phyloP scores from a whole-genome alignment of 2,113 vertebrate genomes.

The Pogona vitticeps region DNA sequence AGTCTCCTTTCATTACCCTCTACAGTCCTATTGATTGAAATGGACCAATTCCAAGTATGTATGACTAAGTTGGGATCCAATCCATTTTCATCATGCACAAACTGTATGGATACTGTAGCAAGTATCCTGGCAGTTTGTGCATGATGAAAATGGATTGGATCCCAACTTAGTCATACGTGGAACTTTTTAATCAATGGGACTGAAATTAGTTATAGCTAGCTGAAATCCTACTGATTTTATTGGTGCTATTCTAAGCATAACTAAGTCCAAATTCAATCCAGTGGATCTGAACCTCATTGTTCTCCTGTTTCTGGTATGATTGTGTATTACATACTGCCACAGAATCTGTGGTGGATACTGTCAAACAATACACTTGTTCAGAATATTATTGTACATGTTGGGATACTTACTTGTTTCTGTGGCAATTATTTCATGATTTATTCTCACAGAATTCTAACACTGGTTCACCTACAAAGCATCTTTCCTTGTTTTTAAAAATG shows the following conservation, averaged over 20 bases:
- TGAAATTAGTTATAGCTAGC: background rate
- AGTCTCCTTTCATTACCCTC: no score
- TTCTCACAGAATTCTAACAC: background rate
- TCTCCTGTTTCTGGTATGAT: background rate
- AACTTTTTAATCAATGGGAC: background rate
- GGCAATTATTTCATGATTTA: accelerated
- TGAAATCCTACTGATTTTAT: background rate
- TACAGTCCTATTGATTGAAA: no score
- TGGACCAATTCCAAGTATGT: no score
- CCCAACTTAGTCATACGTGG: background rate
- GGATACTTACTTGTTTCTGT: background rate
- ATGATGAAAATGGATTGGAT: background rate
- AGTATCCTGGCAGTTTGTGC: no score
- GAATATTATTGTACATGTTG: background rate
- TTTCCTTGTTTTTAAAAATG: background rate
- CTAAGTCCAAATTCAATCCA: background rate
- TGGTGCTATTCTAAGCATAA: background rate
- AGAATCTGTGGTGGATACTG: background rate
- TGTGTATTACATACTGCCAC: background rate
- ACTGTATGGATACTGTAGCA: no score
- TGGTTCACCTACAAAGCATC: background rate
- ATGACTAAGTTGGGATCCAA: no score
- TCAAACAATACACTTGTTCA: background rate
- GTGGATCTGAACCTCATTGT: background rate
- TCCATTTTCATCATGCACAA: no score